Base-by-base conservation (phyloP, 2,113 vertebrate genomes). In the Nannobrachium achirus region DNA sequence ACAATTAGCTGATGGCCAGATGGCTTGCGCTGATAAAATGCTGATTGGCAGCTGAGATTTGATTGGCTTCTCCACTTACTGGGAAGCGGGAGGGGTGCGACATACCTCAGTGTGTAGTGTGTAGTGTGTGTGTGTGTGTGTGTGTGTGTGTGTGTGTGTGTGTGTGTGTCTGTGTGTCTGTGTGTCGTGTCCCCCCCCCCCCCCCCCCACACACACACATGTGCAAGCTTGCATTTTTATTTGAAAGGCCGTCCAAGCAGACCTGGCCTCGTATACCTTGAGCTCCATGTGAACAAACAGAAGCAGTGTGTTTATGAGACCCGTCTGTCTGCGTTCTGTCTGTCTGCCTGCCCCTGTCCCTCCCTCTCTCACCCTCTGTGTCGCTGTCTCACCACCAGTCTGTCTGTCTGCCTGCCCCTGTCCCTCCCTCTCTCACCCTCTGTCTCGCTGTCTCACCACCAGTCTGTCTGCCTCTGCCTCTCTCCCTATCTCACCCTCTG, bases 251-350 rank as follows among this genome's bases (percentile, higher is more conserved):
- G 61, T 71, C 78, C 72, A 71, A 77, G 56, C 82, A 66, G 76
- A 64, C 65, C 63, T 41, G 79, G 25, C 4, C 70, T 70, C 50
- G 19, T 80, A 78, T 83, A 84, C 77, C 68, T 57, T 49, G 1
- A 75, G 78, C 69, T 58, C 77, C 85, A 86, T 89, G 88, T 91
- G 89, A 89, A 89, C 89, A 91, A 89, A 89, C 88, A 91, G 84
- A 84, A 66, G 78, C 49, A 66, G 75, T 67, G 79, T 81, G 82
- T 91, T 89, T 89, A 89, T 63, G 85, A 79, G 81, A 76, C 68
- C 61, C 19, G 51, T 63, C 87, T 76, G 86, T 87, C 86, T 88
- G 78, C 67, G n/a, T 71, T 72, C 63, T 49, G 63, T 25, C 25
- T 25, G 25, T 25, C 25, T 25, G 25, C 4, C 25, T 25, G 25